phyloP scores from a whole-genome alignment of 2,113 vertebrate species.

The Gobiocypris rarus region DNA sequence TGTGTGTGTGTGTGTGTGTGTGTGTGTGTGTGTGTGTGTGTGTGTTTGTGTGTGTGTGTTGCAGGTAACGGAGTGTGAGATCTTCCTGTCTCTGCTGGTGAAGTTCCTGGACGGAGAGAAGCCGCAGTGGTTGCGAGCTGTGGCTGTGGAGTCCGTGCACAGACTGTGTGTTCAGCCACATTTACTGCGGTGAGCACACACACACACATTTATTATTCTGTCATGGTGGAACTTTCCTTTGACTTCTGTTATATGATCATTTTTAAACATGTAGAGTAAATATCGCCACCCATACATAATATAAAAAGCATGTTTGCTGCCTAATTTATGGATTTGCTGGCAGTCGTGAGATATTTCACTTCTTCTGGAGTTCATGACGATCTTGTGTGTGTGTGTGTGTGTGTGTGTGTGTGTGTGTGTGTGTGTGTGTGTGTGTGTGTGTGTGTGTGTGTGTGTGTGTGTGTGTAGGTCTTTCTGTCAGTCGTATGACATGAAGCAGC shows the following conservation, averaged over 20 bases:
- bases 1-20: conserved; percentile 46
- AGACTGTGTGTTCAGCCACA: conserved; percentile 96
- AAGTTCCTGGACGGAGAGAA: conserved; percentile 99
- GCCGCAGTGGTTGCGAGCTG: conserved; percentile 96
- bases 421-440: too few relatives aligned
- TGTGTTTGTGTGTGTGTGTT: conserved; percentile 57
- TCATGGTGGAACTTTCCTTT: too few relatives aligned
- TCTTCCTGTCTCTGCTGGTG: conserved; percentile 96
- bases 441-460: too few relatives aligned
- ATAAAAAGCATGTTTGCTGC: background rate
- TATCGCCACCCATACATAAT: background rate
- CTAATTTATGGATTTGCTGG: background rate
- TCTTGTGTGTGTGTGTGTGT: too few relatives aligned
- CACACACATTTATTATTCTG: background rate
- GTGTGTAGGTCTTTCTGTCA: conserved; percentile 89
- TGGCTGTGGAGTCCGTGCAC: conserved; percentile 97
- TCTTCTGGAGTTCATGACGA: too few relatives aligned
- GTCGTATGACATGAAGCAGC: conserved; percentile 98
- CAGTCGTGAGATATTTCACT: background rate
- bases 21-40: background rate
- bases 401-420: too few relatives aligned
- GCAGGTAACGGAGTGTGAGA: conserved; percentile 99
- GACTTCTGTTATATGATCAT: too few relatives aligned
- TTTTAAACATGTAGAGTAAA: too few relatives aligned
- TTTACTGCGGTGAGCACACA: conserved; percentile 85